Conservation (phyloP, 2,797 vertebrate species). For the Acipenser transmontanus region DNA sequence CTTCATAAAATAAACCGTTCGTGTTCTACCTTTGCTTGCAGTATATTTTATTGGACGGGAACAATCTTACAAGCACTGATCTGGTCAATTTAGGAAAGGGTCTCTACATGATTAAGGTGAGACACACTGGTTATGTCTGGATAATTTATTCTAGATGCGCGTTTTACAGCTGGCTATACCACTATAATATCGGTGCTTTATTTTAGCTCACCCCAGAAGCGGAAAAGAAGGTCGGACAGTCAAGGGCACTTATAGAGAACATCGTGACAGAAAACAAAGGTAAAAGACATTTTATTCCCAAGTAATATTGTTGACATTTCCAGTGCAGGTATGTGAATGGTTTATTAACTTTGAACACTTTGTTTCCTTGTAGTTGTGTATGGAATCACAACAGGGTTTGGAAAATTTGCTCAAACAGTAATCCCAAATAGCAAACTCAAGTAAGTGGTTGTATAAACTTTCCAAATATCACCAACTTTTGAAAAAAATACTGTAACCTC, state of each 20-base stretch:
- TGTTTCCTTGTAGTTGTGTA: constrained; percentile 78
- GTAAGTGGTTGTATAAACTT: constrained; percentile 48
- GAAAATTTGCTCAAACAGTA: constrained; percentile 92
- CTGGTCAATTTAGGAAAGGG: constrained; percentile 84
- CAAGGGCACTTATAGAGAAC: constrained; percentile 85
- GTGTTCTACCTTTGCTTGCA: constrained; percentile 39
- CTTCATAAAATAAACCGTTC: background rate
- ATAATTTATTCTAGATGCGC: background rate
- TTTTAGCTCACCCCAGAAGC: constrained; percentile 74
- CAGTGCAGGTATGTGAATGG: no score
- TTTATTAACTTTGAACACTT: background rate
- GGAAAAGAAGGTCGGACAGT: constrained; percentile 71
- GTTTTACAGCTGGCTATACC: no score
- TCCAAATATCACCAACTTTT: no score
- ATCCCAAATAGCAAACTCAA: constrained; percentile 86
- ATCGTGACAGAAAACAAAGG: constrained; percentile 87
- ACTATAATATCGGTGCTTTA: background rate
- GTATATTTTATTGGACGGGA: constrained; percentile 83
- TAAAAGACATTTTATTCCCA: constrained; percentile 26
- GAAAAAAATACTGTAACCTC: no score
- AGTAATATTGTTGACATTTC: no score
- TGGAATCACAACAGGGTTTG: constrained; percentile 95
- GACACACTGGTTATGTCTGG: constrained; percentile 19
- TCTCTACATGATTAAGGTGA: constrained; percentile 91
- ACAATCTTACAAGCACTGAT: constrained; percentile 78